Evolutionary conservation across 2,888 invertebrate species (phyloP).

Genomic region (Leptura quadrifasciata): DNA sequence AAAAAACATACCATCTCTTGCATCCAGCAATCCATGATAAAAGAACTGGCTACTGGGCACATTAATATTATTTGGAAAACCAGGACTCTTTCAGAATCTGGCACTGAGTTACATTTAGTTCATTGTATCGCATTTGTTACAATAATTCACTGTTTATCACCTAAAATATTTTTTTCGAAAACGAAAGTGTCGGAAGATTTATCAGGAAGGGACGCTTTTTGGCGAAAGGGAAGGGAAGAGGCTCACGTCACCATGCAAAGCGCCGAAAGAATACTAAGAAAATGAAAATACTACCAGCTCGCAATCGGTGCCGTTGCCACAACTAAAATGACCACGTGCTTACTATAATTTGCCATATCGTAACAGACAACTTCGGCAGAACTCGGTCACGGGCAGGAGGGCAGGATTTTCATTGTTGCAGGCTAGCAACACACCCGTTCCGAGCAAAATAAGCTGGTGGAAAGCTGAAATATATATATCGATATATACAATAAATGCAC

Average conservation of each 20-base stretch:
- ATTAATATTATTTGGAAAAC: constrained; percentile 45
- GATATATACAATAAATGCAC: not conserved
- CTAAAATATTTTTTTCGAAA: not conserved
- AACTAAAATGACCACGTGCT: constrained; percentile 58
- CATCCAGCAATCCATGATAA: constrained; percentile 72
- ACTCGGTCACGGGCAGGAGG: constrained; percentile 52
- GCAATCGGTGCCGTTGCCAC: constrained; percentile 26
- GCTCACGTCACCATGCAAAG: constrained; percentile 5
- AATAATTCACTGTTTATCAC: not conserved
- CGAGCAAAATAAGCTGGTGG: not conserved
- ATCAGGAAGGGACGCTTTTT: not conserved
- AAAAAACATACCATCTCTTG: constrained; percentile 71
- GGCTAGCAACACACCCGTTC: not conserved
- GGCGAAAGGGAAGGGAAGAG: not conserved
- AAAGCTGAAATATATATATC: not conserved
- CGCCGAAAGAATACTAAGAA: constrained; percentile 23
- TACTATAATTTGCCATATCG: constrained; percentile 41
- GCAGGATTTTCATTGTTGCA: constrained; percentile 38
- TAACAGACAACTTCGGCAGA: constrained; percentile 52
- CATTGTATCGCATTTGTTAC: not conserved
- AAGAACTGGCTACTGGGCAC: constrained; percentile 52
- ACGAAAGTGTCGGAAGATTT: not conserved
- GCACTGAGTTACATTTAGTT: not conserved
- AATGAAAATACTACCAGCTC: constrained; percentile 30
- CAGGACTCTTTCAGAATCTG: constrained; percentile 8